These are phyloP conservation scores for Rhipidura dahli DNA, from an alignment of 2,113 vertebrate genomes.

Conservation along the genomic window DNA sequence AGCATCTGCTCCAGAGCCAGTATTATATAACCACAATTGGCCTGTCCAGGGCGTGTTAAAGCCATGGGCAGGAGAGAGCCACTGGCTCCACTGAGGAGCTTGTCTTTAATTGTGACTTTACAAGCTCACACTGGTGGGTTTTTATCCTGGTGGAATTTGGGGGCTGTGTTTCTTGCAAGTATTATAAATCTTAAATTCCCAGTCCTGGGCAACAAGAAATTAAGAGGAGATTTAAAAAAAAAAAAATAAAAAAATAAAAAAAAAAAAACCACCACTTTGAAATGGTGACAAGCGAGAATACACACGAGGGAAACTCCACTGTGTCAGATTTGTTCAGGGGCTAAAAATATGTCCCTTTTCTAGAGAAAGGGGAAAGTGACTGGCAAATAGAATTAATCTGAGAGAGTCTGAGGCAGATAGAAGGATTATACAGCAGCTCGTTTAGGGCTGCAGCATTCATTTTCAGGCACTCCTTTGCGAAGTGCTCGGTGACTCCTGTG, in stretches of 20 bases:
- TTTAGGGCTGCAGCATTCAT: slow-evolving; percentile 29
- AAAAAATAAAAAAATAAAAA: background rate
- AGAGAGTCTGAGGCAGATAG: slow-evolving; percentile 49
- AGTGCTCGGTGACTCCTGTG: background rate
- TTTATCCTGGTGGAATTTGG: background rate
- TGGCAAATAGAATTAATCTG: slow-evolving; percentile 49
- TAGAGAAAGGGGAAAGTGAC: background rate
- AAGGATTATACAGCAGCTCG: slow-evolving; percentile 53
- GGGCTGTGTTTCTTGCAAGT: background rate
- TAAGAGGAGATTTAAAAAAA: background rate
- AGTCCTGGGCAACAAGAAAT: background rate
- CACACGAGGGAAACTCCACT: background rate
- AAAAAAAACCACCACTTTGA: background rate
- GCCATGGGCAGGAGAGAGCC: background rate
- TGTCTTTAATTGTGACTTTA: background rate
- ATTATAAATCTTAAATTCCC: background rate
- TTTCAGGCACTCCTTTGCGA: slow-evolving; percentile 2
- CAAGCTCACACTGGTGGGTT: background rate
- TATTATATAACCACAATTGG: slow-evolving; percentile 65
- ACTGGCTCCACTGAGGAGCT: background rate
- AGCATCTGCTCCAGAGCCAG: slow-evolving; percentile 56
- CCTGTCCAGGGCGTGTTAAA: background rate
- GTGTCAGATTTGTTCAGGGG: background rate
- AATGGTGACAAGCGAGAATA: background rate
- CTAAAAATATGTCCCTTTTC: slow-evolving; percentile 21